Percentiles rank a stretch among this genome's conserved stretches.
Evolutionary conservation across 2,888 invertebrate species (phyloP).

Genomic region (Oeneis ivallda): DNA sequence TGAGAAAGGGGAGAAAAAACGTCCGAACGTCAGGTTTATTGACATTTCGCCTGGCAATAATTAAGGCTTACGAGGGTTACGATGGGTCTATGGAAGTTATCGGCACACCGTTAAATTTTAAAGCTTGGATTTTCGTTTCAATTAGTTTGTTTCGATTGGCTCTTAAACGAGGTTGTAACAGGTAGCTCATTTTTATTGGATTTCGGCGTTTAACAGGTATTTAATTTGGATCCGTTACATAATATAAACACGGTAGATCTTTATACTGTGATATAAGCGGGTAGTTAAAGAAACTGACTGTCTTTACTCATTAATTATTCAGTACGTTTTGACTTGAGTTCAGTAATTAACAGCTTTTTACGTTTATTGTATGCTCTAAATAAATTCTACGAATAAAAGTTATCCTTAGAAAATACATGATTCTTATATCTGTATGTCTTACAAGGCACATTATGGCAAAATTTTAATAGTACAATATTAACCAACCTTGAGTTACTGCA

Average conservation of each 20-base stretch:
- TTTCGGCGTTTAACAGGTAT: conserved; percentile 42
- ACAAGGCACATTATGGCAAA: no score
- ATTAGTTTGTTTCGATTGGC: conserved; percentile 56
- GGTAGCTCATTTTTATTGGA: conserved; percentile 46
- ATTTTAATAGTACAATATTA: no score
- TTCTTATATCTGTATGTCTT: no score
- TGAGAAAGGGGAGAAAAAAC: conserved; percentile 75
- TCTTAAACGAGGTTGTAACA: conserved; percentile 49
- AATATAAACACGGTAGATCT: no score
- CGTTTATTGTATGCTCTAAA: no score
- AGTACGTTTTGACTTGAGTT: conserved; percentile 9
- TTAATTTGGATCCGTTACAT: conserved; percentile 36
- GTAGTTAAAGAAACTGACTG: conserved; percentile 14
- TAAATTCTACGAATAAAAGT: no score
- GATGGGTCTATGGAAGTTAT: conserved; percentile 54
- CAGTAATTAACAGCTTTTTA: not conserved
- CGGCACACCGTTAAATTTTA: conserved; percentile 68
- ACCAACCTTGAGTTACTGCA: no score
- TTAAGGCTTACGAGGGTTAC: conserved; percentile 69
- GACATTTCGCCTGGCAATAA: conserved; percentile 75
- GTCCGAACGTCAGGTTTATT: conserved; percentile 74
- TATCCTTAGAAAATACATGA: no score
- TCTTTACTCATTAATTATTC: conserved; percentile 6
- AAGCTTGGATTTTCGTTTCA: conserved; percentile 62
- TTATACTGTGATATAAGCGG: no score